Conservation (phyloP, 2,888 invertebrate species). For the Escarpia spicata region DNA sequence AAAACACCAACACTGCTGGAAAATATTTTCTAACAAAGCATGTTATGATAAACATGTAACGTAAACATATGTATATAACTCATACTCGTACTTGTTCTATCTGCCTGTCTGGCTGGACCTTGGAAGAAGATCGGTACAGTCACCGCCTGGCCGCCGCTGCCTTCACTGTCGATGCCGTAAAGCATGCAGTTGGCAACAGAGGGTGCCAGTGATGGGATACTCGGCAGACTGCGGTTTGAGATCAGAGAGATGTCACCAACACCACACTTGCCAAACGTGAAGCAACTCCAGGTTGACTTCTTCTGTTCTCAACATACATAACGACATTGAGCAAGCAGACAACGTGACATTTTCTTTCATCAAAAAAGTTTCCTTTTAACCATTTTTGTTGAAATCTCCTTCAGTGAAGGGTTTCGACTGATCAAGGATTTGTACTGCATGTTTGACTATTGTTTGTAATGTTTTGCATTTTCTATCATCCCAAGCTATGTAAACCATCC, state of each 20-base stretch:
- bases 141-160: slow-evolving; percentile 22
- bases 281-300: slow-evolving; percentile 50
- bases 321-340: not conserved
- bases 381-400: too few species aligned
- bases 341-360: not conserved
- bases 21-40: not conserved
- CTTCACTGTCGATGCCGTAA: slow-evolving; percentile 39
- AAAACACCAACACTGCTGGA: not conserved
- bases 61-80: too few species aligned
- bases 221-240: slow-evolving; percentile 46
- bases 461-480: too few species aligned
- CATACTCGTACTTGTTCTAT: slow-evolving; percentile 35
- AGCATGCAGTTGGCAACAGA: slow-evolving; percentile 49
- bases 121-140: slow-evolving; percentile 49
- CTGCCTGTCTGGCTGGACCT: slow-evolving; percentile 48
- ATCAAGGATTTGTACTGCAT: too few species aligned
- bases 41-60: not conserved
- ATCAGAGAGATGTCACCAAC: slow-evolving; percentile 48
- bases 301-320: slow-evolving; percentile 25
- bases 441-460: too few species aligned
- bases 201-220: slow-evolving; percentile 45
- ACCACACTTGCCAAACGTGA: slow-evolving; percentile 50
- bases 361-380: too few species aligned
- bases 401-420: too few species aligned
- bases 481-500: too few species aligned